Evolutionary conservation across 2,888 invertebrate species (phyloP), one percentile per base, ranked within the genome.

Genomic region (Lomographa bimaculata): DNA sequence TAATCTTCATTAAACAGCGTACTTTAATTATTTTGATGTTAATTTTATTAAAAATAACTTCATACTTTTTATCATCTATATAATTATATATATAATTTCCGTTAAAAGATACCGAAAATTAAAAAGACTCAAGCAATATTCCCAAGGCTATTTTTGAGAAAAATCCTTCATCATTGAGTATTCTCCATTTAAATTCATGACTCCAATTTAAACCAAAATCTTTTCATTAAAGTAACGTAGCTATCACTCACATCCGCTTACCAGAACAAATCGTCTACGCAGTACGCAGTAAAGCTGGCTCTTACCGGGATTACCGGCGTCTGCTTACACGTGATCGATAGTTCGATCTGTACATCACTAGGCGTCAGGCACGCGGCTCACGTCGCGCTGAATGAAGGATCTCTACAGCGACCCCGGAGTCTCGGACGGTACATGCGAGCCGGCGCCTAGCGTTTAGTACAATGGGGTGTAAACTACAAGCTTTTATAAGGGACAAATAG

Each of bases 371-470:
- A 77, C 69, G 70, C 77, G 45, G 47, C 63, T 68, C 79, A 79
- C 78, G 79, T 74, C 56, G 30, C 44, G 57, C 61, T 62, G 64
- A 65, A 65, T 73, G 75, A 72, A 71, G 74, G 72, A 74, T 74
- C 73, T 68, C 58, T 54, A 55, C 61, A 60, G 41, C 60, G 65
- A 70, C 66, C 67, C 60, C 58, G n/a, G n/a, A n/a, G n/a, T n/a
- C n/a, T n/a, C 52, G 57, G 57, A 54, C 55, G 54, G 45, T 7
- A 52, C 50, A 54, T 52, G 41, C 28, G 17, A 40, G 20, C 17
- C 16, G 36, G 35, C 35, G 24, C 34, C 40, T 43, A 28, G 23
- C 18, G 25, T 41, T 46, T 40, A 30, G 20, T 41, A 35, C 37
- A 39, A 9, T 34, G 19, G 29, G 51, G 19, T 20, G 8, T 40